phyloP scores from a whole-genome alignment of 2,888 invertebrate species.

The Melieria omissa region DNA sequence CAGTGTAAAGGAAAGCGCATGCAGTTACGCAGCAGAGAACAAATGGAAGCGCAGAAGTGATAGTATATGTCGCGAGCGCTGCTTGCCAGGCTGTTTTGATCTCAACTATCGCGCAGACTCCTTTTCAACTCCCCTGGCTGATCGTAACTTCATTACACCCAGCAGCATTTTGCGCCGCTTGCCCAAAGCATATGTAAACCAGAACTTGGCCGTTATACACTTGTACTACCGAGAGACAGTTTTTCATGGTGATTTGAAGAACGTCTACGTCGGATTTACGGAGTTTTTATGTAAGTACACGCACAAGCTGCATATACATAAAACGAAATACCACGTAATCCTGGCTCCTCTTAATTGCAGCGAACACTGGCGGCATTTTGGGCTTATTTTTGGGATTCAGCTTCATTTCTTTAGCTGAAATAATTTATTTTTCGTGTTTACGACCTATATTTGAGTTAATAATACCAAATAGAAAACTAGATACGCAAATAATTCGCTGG shows the following conservation, averaged over 20 bases:
- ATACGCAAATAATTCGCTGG: too few relatives aligned
- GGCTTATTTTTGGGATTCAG: slow-evolving; percentile 84
- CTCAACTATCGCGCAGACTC: slow-evolving; percentile 73
- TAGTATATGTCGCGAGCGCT: slow-evolving; percentile 67
- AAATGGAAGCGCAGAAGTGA: slow-evolving; percentile 23
- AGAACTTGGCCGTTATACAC: slow-evolving; percentile 79
- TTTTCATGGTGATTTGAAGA: slow-evolving; percentile 78
- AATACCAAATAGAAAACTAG: slow-evolving; percentile 61
- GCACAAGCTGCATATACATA: not conserved
- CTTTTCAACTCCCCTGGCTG: slow-evolving; percentile 69
- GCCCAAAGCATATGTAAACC: slow-evolving; percentile 51
- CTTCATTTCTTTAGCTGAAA: slow-evolving; percentile 80
- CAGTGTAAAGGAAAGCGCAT: slow-evolving; percentile 42
- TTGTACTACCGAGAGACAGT: slow-evolving; percentile 79
- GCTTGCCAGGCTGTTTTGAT: slow-evolving; percentile 79
- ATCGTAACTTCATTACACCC: slow-evolving; percentile 50
- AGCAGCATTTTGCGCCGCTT: slow-evolving; percentile 50
- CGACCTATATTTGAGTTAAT: slow-evolving; percentile 65
- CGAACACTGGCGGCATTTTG: slow-evolving; percentile 82
- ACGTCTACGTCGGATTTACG: slow-evolving; percentile 81
- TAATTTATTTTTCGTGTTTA: slow-evolving; percentile 77
- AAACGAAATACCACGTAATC: not conserved
- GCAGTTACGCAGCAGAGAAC: slow-evolving; percentile 43
- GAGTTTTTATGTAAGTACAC: slow-evolving; percentile 80
- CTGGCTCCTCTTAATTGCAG: slow-evolving; percentile 67